Conservation (phyloP, 2,797 vertebrate species). For the Pterois miles region DNA sequence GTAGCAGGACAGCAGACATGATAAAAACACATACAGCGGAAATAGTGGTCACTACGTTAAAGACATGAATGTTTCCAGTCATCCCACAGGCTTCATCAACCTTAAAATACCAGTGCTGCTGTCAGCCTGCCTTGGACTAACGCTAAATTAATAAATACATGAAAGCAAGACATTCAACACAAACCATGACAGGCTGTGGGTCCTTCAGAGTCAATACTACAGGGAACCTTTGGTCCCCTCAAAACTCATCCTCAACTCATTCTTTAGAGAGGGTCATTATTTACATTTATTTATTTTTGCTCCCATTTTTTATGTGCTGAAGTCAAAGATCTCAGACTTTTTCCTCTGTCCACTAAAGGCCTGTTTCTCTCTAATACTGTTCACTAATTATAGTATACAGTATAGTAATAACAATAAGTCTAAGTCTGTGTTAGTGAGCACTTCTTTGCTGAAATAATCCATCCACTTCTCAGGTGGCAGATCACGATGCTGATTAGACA, state of each 20-base stretch:
- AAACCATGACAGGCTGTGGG: neutral
- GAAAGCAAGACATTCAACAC: conserved; percentile 19
- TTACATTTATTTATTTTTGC: too few species aligned
- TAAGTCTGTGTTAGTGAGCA: too few species aligned
- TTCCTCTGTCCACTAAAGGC: too few species aligned
- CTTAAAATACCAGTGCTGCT: conserved; percentile 15
- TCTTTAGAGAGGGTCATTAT: neutral
- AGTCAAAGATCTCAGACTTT: too few species aligned
- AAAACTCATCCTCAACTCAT: neutral
- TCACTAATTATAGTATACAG: too few species aligned
- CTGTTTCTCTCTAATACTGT: too few species aligned
- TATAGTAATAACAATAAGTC: too few species aligned
- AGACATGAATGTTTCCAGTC: conserved; percentile 10
- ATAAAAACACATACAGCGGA: conserved; percentile 1
- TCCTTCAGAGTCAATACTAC: conserved; percentile 3
- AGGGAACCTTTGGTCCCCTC: neutral
- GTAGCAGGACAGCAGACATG: conserved; percentile 12
- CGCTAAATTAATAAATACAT: conserved; percentile 50
- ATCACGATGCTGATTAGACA: too few species aligned
- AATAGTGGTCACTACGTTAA: conserved; percentile 19
- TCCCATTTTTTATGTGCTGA: too few species aligned
- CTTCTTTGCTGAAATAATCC: too few species aligned
- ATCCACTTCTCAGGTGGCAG: too few species aligned
- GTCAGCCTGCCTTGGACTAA: neutral
- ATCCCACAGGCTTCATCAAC: conserved; percentile 25